Conservation (phyloP, 1,140 invertebrate species). For the Dinothrombium tinctorium region DNA sequence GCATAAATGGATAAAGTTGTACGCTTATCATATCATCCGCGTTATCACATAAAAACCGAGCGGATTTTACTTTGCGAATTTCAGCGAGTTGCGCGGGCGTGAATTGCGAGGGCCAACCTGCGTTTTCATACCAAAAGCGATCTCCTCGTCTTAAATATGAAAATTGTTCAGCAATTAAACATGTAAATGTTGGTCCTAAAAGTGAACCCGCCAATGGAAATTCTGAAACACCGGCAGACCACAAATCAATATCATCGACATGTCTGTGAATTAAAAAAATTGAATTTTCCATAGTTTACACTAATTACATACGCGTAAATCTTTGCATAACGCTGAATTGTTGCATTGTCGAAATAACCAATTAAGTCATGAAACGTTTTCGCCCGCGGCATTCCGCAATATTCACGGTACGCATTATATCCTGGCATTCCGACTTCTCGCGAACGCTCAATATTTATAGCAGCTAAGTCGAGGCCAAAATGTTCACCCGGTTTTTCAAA, state of each 20-base stretch:
- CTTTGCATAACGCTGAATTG: slow-evolving; percentile 13
- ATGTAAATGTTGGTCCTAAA: slow-evolving; percentile 39
- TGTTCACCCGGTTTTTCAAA: slow-evolving; percentile 18
- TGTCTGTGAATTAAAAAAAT: slow-evolving; percentile 4
- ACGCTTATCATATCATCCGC: slow-evolving; percentile 30
- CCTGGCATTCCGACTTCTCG: slow-evolving; percentile 25
- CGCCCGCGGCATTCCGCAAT: slow-evolving; percentile 42
- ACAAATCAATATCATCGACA: slow-evolving; percentile 18
- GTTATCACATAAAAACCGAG: slow-evolving; percentile 31
- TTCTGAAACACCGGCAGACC: slow-evolving; percentile 20
- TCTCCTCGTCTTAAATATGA: slow-evolving; percentile 69
- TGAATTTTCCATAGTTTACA: background rate
- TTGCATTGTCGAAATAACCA: slow-evolving; percentile 17
- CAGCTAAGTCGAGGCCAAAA: slow-evolving; percentile 21
- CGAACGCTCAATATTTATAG: slow-evolving; percentile 21
- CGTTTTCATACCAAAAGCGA: slow-evolving; percentile 86
- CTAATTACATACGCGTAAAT: slow-evolving; percentile 13
- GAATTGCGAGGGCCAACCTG: slow-evolving; percentile 29
- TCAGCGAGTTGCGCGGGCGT: slow-evolving; percentile 34
- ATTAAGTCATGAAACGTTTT: slow-evolving; percentile 14
- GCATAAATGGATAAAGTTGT: slow-evolving; percentile 22
- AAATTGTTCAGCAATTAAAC: slow-evolving; percentile 88
- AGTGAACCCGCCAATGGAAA: slow-evolving; percentile 15
- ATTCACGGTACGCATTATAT: slow-evolving; percentile 29
- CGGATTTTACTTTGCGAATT: slow-evolving; percentile 27